Base-by-base conservation (phyloP, 1,140 invertebrate species). In the Schlechtendalia chinensis region DNA sequence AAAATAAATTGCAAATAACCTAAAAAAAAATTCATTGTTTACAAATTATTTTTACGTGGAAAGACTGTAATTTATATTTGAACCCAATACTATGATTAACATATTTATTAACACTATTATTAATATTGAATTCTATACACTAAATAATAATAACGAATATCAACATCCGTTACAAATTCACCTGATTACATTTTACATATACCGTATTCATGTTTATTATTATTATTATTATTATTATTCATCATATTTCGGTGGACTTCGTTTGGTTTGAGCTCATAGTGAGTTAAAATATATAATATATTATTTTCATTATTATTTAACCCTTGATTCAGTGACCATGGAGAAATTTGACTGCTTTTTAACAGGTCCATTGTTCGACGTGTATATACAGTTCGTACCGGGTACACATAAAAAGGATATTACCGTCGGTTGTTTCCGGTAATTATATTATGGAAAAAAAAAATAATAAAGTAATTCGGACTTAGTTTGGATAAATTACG, bases 401-500 rank as follows among this genome's bases (percentile, higher is more conserved):
- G 45, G 58, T 63, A 47, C 58, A 12, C 58, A 29, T 79, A 79
- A 61, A 79, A 79, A 79, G 75, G 75, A 79, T 79, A 79, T 79
- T 79, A 79, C 75, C 75, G 45, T 79, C 75, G 75, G 75, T 63
- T 63, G 39, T 63, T 79, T 79, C 75, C 75, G 75, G 75, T 47
- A 63, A 79, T 79, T 79, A 79, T 63, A 79, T 63, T 63, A 50
- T 29, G 24, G n/a, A 61, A 29, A 54, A 53, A 72, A 27, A 53
- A 53, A 67, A 67, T 32, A 63, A 54, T 53, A 59, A 58, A 58
- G 22, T 63, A 63, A 79, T 79, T 47, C 56, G 56, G 75, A 79
- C 75, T 79, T 79, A 29, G 75, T 79, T 79, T 24, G 75, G 75
- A 79, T 63, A 47, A 79, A 79, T 79, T 79, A 79, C 75, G 75